phyloP scores from a whole-genome alignment of 2,888 invertebrate species.

The Falcaria lacertinaria region DNA sequence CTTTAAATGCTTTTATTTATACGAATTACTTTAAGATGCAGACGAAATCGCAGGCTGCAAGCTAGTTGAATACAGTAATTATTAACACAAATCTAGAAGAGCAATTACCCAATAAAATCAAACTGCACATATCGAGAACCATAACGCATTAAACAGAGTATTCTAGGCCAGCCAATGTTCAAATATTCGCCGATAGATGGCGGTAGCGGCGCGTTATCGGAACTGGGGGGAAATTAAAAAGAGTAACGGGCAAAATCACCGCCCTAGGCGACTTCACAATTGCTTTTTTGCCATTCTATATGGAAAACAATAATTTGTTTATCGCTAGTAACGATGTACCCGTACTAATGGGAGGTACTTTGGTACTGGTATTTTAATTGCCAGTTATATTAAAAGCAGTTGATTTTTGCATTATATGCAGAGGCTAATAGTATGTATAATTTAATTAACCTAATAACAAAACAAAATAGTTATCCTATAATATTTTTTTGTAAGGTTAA shows the following conservation, averaged over 20 bases:
- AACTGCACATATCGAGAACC: conserved; percentile 13
- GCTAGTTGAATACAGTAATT: neutral
- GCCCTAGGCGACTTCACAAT: conserved; percentile 22
- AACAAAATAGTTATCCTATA: too few relatives aligned
- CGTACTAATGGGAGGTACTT: neutral
- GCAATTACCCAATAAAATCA: conserved; percentile 6
- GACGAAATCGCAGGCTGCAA: neutral
- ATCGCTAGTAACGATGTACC: neutral
- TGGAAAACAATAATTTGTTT: neutral
- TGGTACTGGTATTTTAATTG: neutral
- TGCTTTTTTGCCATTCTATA: conserved; percentile 14
- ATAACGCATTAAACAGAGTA: conserved; percentile 17
- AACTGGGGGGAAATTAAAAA: conserved; percentile 58
- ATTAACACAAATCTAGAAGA: neutral
- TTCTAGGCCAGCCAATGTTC: conserved; percentile 38
- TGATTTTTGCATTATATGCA: too few relatives aligned
- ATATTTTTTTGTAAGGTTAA: too few relatives aligned
- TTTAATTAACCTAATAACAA: too few relatives aligned
- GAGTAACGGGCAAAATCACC: conserved; percentile 40
- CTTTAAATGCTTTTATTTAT: too few relatives aligned
- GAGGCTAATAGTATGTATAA: too few relatives aligned
- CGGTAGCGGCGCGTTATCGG: conserved; percentile 33
- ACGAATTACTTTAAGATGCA: too few relatives aligned
- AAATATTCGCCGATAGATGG: conserved; percentile 46
- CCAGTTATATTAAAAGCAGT: neutral